Evolutionary conservation across 2,113 vertebrate species (phyloP).

Genomic region (Vulpes vulpes): DNA sequence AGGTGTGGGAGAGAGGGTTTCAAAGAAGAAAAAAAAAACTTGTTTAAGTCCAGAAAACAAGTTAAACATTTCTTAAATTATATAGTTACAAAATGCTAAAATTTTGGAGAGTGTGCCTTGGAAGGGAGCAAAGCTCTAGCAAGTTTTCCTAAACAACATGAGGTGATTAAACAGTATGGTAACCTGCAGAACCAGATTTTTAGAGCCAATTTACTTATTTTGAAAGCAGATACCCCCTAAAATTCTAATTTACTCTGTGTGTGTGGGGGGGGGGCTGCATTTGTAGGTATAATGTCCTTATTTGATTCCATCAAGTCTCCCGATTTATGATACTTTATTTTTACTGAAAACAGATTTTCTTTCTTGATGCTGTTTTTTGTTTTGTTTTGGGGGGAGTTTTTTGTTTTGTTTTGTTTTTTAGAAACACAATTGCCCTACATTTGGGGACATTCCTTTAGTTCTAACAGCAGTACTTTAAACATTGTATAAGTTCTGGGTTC

Average conservation of each 20-base stretch:
- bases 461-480: not conserved
- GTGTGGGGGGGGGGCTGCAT: rapidly evolving
- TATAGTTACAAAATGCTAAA: not conserved
- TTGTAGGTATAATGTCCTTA: not conserved
- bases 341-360: not conserved
- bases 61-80: not conserved
- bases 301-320: not conserved
- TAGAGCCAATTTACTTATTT: not conserved
- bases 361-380: not conserved
- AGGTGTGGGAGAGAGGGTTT: not conserved
- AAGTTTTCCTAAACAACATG: not conserved
- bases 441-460: not conserved
- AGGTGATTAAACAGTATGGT: not conserved
- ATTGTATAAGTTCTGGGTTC: not conserved
- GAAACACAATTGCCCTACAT: not conserved
- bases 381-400: too few species aligned
- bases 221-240: not conserved
- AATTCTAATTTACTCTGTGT: not conserved
- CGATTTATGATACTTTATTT: not conserved
- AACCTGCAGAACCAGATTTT: not conserved
- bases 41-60: not conserved
- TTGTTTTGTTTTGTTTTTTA: not conserved
- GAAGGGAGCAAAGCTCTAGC: not conserved
- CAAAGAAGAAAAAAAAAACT: not conserved
- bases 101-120: not conserved